Percentiles rank a stretch among this genome's conserved stretches.
Evolutionary conservation across 2,888 invertebrate species (phyloP).

Genomic region (Bruchidius siliquastri): DNA sequence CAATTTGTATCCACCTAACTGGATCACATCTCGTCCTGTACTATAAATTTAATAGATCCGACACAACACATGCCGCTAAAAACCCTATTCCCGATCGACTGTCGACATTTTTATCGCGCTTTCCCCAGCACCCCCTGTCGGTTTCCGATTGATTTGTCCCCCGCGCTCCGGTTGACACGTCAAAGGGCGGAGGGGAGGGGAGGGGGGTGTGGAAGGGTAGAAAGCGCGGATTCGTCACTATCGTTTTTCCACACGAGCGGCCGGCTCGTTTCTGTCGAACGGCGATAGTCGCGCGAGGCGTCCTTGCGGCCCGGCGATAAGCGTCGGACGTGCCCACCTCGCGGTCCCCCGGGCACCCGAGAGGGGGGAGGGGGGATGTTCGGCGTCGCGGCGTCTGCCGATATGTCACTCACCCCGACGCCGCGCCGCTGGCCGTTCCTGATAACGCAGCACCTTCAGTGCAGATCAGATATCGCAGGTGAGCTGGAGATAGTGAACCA

Average conservation of each 20-base stretch:
- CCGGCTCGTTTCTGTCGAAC: slow-evolving; percentile 45
- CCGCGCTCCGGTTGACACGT: slow-evolving; percentile 1
- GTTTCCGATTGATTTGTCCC: background rate
- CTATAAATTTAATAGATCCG: background rate
- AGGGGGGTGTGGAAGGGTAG: background rate
- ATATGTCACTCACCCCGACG: slow-evolving; percentile 4
- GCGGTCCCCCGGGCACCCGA: background rate
- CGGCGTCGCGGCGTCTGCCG: slow-evolving; percentile 14
- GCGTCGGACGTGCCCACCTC: slow-evolving; percentile 31
- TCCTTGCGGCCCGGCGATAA: slow-evolving; percentile 45
- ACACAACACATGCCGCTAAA: background rate
- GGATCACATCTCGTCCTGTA: background rate
- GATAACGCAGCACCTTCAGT: background rate
- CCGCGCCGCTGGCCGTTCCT: background rate
- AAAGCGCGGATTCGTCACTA: slow-evolving; percentile 38
- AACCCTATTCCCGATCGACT: background rate
- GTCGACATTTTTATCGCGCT: background rate
- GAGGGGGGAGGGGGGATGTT: slow-evolving; percentile 25
- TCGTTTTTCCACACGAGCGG: slow-evolving; percentile 58
- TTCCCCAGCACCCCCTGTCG: background rate
- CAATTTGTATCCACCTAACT: background rate
- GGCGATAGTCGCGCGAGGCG: slow-evolving; percentile 38
- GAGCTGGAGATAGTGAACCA: too few relatives aligned
- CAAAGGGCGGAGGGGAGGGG: background rate
- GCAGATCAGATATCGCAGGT: background rate